Evolutionary conservation across 2,797 vertebrate species (phyloP).

Genomic region (Ctenosaura bakeri): DNA sequence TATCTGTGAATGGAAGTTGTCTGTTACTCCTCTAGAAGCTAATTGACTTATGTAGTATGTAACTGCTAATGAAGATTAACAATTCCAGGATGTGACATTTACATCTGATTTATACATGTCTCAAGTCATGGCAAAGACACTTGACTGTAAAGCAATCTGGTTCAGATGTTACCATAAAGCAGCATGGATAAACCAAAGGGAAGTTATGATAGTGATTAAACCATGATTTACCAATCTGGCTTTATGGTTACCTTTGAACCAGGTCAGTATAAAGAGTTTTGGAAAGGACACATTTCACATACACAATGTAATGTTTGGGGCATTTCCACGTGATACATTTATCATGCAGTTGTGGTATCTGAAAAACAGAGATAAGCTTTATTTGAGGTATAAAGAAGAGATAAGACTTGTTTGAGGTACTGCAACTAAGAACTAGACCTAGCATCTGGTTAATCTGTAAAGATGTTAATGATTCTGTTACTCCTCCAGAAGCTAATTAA

Average conservation of each 20-base stretch:
- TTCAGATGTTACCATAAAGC: no score
- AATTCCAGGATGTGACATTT: background rate
- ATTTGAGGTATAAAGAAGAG: background rate
- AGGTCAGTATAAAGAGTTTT: background rate
- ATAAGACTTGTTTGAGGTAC: background rate
- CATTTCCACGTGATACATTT: background rate
- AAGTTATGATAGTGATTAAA: no score
- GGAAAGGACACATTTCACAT: background rate
- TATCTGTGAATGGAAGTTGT: slow-evolving; percentile 16
- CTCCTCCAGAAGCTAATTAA: no score
- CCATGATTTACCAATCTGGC: background rate
- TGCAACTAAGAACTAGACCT: background rate
- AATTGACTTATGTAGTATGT: slow-evolving; percentile 16
- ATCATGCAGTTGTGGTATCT: background rate
- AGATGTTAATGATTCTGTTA: no score
- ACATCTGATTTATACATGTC: background rate
- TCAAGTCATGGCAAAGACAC: background rate
- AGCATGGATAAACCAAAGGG: no score
- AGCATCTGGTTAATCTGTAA: background rate
- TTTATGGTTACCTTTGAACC: background rate
- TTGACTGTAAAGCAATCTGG: background rate
- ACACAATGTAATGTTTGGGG: background rate
- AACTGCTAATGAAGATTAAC: background rate
- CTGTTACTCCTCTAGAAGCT: background rate
- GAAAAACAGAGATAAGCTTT: background rate